Evolutionary conservation across 1,140 invertebrate genomes (phyloP), one percentile per base, ranked within the genome.

Genomic region (Papilio machaon): DNA sequence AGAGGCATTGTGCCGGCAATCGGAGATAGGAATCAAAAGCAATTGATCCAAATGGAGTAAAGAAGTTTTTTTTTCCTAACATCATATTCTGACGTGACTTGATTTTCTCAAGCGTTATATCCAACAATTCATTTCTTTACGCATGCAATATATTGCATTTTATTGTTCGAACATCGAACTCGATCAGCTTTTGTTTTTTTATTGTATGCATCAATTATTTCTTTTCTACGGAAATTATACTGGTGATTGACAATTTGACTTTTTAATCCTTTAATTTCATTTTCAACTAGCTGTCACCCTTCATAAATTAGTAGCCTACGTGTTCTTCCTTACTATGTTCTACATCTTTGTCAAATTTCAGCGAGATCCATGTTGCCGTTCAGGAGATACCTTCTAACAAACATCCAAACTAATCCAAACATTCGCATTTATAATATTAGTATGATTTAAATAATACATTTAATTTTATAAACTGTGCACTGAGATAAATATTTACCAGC

Each of bases 21-120:
- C 23, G 19, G 19, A 52, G 73, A 75, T 75, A 49, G 43, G 73
- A 52, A 75, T 75, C 73, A 75, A 75, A 52, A 75, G 47, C 73
- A 75, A 75, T 47, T 75, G 73, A 75, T 75, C 73, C 73, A 52
- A 52, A 75, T 49, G n/a, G 73, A 52, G 47, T 49, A 52, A 73
- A 73, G 43, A 43, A n/a, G n/a, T n/a, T 43, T 4, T 73, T 73
- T 73, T 46, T 73, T 73, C n/a, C 64, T 67, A 67, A 67, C 30
- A 67, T 67, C 30, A 67, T 67, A 67, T 67, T 5, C 64, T 67
- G 30, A 67, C 64, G 64, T 67, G 64, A 67, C 64, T 67, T 67
- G 64, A 67, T 67, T 67, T 35, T 67, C 19, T 30, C 11, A 35
- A 15, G 30, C 64, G 23, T 67, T 67, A 17, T 35, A 30, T 19